Percentiles rank a stretch among this genome's conserved stretches.
Conservation (phyloP, 23 tunicate genomes). For the Ascidia mentula region DNA sequence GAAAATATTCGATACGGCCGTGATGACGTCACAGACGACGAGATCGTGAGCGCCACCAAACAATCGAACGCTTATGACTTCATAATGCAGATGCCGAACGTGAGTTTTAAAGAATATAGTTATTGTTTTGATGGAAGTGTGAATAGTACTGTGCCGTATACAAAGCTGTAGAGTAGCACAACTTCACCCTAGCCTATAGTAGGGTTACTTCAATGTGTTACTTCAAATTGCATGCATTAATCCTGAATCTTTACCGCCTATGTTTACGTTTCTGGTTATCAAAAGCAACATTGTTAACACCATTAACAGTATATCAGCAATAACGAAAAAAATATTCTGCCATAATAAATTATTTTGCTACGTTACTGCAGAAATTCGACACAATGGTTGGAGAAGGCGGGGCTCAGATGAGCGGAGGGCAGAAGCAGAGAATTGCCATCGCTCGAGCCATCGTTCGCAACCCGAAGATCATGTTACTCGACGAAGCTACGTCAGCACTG, state of each 20-base stretch:
- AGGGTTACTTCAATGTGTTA: too few relatives aligned
- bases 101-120: too few relatives aligned
- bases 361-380: conserved; percentile 74
- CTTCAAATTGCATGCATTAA: too few relatives aligned
- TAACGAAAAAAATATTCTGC: too few relatives aligned
- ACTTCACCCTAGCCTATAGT: too few relatives aligned
- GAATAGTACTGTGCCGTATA: too few relatives aligned
- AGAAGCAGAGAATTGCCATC: conserved; percentile 96
- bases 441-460: conserved; percentile 97
- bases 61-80: conserved; percentile 94
- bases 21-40: conserved; percentile 76
- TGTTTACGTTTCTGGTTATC: too few relatives aligned
- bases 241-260: too few relatives aligned
- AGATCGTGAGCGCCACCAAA: conserved; percentile 74
- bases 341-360: neutral
- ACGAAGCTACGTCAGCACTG: conserved; percentile 97
- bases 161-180: too few relatives aligned
- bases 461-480: conserved; percentile 90
- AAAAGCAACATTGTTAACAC: too few relatives aligned
- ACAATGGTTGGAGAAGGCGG: conserved; percentile 99
- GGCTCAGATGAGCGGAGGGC: conserved; percentile 97
- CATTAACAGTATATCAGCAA: too few relatives aligned
- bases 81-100: conserved; percentile 82
- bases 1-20: conserved; percentile 91
- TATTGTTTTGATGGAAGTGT: too few relatives aligned